These are phyloP conservation scores for Oscheius sp. DNA, from an alignment of 1,140 invertebrate species.

Conservation along the genomic window DNA sequence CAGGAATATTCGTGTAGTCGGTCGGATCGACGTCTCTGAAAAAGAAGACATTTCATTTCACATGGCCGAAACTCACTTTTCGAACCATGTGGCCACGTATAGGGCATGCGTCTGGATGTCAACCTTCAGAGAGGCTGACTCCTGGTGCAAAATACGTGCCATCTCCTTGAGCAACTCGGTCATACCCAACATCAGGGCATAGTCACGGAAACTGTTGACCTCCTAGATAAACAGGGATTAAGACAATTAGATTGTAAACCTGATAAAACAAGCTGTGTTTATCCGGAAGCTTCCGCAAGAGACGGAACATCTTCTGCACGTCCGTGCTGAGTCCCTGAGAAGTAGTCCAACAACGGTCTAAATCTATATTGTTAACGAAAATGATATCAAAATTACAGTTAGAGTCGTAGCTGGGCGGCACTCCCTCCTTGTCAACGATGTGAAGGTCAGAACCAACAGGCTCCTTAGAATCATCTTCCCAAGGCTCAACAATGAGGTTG, in stretches of 20 bases:
- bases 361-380: neutral
- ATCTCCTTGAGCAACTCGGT: neutral
- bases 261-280: neutral
- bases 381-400: neutral
- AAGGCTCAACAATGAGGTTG: neutral
- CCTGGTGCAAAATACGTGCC: neutral
- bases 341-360: neutral
- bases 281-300: neutral
- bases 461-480: neutral
- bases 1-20: too few species aligned
- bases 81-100: neutral
- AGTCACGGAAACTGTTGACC: neutral
- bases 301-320: neutral
- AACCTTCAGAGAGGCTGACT: neutral
- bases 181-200: neutral
- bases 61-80: neutral
- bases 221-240: neutral
- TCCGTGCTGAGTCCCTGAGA: neutral
- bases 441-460: neutral
- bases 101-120: neutral
- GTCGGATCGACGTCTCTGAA: too few species aligned
- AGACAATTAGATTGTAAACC: neutral
- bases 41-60: neutral
- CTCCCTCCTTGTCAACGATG: neutral
- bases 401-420: neutral